Evolutionary conservation across 2,113 vertebrate genomes (phyloP), one percentile per base, ranked within the genome.

Genomic region (Podarcis cretensis): DNA sequence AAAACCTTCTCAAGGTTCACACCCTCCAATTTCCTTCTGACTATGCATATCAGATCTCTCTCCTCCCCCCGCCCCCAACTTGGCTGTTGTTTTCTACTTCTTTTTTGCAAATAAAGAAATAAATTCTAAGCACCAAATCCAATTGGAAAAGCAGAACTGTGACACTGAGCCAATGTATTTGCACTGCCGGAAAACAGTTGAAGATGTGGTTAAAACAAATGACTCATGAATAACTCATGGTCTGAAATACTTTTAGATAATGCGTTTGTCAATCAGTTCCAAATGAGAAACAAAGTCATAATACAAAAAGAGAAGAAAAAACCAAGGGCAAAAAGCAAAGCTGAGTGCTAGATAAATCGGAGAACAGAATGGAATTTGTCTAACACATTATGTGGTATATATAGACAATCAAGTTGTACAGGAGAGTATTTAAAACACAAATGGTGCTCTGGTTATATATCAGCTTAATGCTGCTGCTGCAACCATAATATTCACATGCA

Each of bases 121-220:
- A 25, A 74, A n/a, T n/a, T n/a, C 10, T 23, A 75, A 83, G 21
- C 35, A 76, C 12, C 20, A 75, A 30, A 57, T 83, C 40, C 71
- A 83, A 6, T 32, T 25, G 10, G 27, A 74, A 35, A 88, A 76
- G 63, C 30, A 88, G 81, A 68, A 88, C 63, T 77, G 40, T 69
- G 74, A 54, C 21, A 77, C 30, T 23, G 35, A 75, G 78, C 43
- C 68, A 43, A 40, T 30, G 23, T 57, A 23, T n/a, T 57, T 82
- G 68, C 21, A 27, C n/a, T 4, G 3, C n/a, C 23, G 27, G 57
- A n/a, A 83, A 83, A 25, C 10, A 77, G 59, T 54, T 68, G 63
- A 88, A 66, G 30, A 77, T 54, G 57, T 32, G 76, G 35, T 88
- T 88, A 65, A 88, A 88, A 82, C 69, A 88, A 83, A 88, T 65